A percentile compares a stretch with the other conserved stretches of the same genome.
phyloP scores from a whole-genome alignment of 2,797 vertebrate species.

The Neomorphus geoffroyi region DNA sequence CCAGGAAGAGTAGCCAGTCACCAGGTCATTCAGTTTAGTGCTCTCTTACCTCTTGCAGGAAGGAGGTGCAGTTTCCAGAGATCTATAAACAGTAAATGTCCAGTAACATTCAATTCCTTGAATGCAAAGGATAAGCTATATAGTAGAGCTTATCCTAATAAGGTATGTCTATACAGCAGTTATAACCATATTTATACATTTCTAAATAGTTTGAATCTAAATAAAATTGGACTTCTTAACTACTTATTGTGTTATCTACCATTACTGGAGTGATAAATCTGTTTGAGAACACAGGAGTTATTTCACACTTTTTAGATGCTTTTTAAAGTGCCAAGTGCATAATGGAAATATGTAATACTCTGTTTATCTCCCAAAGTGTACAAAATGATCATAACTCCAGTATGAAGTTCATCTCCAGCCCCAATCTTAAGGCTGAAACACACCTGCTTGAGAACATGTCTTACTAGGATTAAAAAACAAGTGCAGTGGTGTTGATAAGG shows the following conservation, averaged over 20 bases:
- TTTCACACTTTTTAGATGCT: not conserved
- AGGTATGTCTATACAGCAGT: not conserved
- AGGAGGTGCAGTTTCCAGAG: not conserved
- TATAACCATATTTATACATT: not conserved
- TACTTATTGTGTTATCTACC: not conserved
- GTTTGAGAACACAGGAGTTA: not conserved
- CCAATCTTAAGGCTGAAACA: not conserved
- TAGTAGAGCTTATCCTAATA: not conserved
- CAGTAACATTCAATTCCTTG: not conserved
- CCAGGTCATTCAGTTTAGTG: rapidly evolving
- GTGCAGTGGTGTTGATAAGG: not conserved
- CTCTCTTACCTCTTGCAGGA: not conserved
- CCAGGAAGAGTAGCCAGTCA: not conserved
- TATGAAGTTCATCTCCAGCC: not conserved
- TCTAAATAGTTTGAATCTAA: not conserved
- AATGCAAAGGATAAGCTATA: not conserved
- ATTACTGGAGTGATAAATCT: not conserved
- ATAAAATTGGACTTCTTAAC: not conserved
- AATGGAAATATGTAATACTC: not conserved
- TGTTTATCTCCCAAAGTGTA: not conserved
- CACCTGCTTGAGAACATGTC: not conserved
- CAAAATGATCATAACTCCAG: not conserved
- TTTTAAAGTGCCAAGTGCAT: not conserved
- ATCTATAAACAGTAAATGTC: rapidly evolving
- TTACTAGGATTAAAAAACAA: not conserved